Evolutionary conservation across 2,797 vertebrate genomes (phyloP).

Genomic region (Pelodytes ibericus): DNA sequence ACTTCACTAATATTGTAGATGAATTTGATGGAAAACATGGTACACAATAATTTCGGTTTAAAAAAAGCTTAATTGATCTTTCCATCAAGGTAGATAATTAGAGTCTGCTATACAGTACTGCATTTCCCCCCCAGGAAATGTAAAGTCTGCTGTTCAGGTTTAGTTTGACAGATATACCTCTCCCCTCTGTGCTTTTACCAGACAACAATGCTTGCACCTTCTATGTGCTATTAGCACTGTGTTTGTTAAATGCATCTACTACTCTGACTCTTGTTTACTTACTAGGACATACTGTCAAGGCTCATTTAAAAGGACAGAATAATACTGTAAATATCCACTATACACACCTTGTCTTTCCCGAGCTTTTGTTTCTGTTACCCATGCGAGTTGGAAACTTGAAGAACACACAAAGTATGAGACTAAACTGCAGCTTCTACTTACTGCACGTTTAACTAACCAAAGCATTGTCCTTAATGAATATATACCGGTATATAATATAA

Average conservation of each 20-base stretch:
- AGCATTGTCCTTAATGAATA: too few relatives aligned
- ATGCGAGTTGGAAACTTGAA: slow-evolving; percentile 35
- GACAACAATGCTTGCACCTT: slow-evolving; percentile 28
- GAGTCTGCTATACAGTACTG: slow-evolving; percentile 34
- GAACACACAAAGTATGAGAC: not conserved
- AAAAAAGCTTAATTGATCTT: slow-evolving; percentile 34
- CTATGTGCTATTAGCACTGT: slow-evolving; percentile 5
- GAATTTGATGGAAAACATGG: slow-evolving; percentile 28
- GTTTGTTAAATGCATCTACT: slow-evolving; percentile 13
- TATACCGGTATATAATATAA: too few relatives aligned
- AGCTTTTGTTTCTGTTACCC: not conserved
- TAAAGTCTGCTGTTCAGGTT: slow-evolving; percentile 34
- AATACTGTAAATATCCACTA: slow-evolving; percentile 38
- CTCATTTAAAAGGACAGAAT: slow-evolving; percentile 27
- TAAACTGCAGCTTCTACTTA: too few relatives aligned
- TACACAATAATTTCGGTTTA: slow-evolving; percentile 1
- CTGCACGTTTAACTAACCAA: too few relatives aligned
- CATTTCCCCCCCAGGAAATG: slow-evolving; percentile 40
- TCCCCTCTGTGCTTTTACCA: slow-evolving; percentile 8
- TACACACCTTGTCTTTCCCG: slow-evolving; percentile 8
- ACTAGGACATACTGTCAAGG: slow-evolving; percentile 27
- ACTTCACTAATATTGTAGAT: not conserved
- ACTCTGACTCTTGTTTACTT: slow-evolving; percentile 29
- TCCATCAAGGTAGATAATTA: slow-evolving; percentile 34
- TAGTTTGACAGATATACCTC: slow-evolving; percentile 30